A percentile compares a stretch with the other conserved stretches of the same genome.
These are phyloP conservation scores for Menura novaehollandiae DNA, from an alignment of 2,113 vertebrate species.

Conservation along the genomic window DNA sequence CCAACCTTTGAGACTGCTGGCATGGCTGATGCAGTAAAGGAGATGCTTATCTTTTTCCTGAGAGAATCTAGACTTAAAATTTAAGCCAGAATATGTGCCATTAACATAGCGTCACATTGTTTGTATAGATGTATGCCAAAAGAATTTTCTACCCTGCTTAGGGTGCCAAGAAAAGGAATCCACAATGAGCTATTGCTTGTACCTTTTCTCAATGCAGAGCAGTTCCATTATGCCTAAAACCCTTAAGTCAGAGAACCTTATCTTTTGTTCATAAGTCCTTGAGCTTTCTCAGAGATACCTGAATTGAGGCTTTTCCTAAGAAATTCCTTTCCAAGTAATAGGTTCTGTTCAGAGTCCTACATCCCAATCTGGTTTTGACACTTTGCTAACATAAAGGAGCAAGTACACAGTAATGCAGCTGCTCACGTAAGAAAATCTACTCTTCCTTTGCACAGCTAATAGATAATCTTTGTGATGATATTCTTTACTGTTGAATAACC, in stretches of 20 bases:
- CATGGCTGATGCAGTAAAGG: background rate
- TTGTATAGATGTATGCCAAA: background rate
- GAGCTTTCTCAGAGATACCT: background rate
- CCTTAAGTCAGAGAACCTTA: background rate
- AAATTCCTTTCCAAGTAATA: conserved; percentile 20
- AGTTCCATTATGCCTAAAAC: background rate
- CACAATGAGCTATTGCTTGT: background rate
- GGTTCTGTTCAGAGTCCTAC: background rate
- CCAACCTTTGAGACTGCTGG: background rate
- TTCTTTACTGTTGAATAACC: background rate
- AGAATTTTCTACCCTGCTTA: background rate
- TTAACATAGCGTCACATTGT: background rate
- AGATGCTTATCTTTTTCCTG: background rate
- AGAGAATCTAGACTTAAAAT: background rate
- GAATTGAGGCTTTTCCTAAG: background rate
- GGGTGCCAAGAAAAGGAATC: background rate
- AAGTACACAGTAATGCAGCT: background rate
- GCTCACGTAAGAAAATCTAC: background rate
- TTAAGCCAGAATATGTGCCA: background rate
- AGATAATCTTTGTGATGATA: background rate
- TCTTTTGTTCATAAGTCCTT: background rate
- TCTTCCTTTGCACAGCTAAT: background rate
- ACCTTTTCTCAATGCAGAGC: background rate
- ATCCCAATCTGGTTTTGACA: background rate
- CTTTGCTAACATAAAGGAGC: background rate